Evolutionary conservation across 23 tunicate genomes (phyloP), one percentile per base, ranked within the genome.

Genomic region (Trididemnum nubilum): DNA sequence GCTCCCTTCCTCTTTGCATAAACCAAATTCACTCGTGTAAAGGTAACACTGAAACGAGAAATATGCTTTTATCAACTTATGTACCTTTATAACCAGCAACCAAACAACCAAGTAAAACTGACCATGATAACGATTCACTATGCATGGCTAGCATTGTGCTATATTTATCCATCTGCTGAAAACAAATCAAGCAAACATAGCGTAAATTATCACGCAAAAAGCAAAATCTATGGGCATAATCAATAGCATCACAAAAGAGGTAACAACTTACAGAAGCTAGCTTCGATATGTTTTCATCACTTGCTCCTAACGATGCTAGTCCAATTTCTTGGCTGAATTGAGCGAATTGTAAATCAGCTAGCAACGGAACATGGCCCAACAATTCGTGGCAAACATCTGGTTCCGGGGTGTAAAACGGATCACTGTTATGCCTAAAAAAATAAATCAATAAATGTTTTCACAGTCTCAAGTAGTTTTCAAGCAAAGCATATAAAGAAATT

Each of bases 391-490:
- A 96, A 0, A 96, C 76, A 76, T 96, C 99, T 0, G 99, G 99
- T 76, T 96, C 99, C 12, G 99, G 99, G 5, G 99, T 96, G 85
- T 96, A 96, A 36, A 90, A 82, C 34, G 99, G 99, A 52, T 96
- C 89, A 33, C 94, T 87, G 29, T 72, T 36, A 67, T 96, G 99
- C 57, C 99, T 87, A 38, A 26, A 21, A 7, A 69, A 69, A 69
- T 33, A 80, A 64, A 85, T n/a, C n/a, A n/a, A n/a, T n/a, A n/a
- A n/a, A n/a, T n/a, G n/a, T n/a, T 0, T 28, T 71, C 31, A 35
- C 19, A 9, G 71, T 25, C 9, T 9, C 9, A 25, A n/a, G 9
- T 22, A 24, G 22, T 27, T 24, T n/a, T 24, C 71, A n/a, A n/a
- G 18, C 18, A 51, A 51, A 51, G 59, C 21, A 51, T 51, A 18